Conservation (phyloP, 2,888 invertebrate genomes). For the Dicyrtomina minuta region DNA sequence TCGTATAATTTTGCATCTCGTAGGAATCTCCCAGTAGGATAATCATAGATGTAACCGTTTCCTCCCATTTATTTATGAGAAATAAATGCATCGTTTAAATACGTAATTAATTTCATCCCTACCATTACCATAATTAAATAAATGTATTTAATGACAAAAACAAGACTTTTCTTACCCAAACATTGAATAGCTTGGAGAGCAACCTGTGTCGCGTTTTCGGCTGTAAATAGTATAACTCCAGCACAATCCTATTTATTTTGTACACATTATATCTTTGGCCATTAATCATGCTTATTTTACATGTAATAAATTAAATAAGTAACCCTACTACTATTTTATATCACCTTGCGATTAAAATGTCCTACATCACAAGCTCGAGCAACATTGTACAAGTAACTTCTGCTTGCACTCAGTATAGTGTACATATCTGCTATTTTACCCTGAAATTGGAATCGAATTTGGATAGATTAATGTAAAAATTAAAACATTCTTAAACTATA, state of each 20-base stretch:
- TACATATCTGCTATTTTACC: slow-evolving; percentile 96
- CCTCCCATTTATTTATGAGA: slow-evolving; percentile 85
- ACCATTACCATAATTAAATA: too few species aligned
- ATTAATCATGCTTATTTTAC: too few species aligned
- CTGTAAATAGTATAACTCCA: slow-evolving; percentile 85
- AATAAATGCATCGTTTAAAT: too few species aligned
- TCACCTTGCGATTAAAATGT: slow-evolving; percentile 68
- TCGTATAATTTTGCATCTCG: slow-evolving; percentile 97
- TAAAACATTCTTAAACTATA: too few species aligned
- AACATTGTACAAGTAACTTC: slow-evolving; percentile 88
- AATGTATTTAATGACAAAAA: too few species aligned
- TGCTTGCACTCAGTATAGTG: slow-evolving; percentile 76
- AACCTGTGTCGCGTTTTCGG: slow-evolving; percentile 86
- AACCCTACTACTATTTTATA: too few species aligned
- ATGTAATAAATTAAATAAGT: too few species aligned
- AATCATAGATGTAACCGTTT: slow-evolving; percentile 98
- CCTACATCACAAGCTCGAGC: slow-evolving; percentile 80
- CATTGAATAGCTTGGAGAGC: slow-evolving; percentile 94
- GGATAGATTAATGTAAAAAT: too few species aligned
- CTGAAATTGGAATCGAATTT: too few species aligned
- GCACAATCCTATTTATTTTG: slow-evolving; percentile 90
- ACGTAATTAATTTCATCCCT: neutral
- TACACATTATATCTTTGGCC: too few species aligned
- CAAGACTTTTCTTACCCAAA: slow-evolving; percentile 80
- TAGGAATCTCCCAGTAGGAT: slow-evolving; percentile 86